phyloP scores from a whole-genome alignment of 2,888 invertebrate genomes.

The Tineola bisselliella region DNA sequence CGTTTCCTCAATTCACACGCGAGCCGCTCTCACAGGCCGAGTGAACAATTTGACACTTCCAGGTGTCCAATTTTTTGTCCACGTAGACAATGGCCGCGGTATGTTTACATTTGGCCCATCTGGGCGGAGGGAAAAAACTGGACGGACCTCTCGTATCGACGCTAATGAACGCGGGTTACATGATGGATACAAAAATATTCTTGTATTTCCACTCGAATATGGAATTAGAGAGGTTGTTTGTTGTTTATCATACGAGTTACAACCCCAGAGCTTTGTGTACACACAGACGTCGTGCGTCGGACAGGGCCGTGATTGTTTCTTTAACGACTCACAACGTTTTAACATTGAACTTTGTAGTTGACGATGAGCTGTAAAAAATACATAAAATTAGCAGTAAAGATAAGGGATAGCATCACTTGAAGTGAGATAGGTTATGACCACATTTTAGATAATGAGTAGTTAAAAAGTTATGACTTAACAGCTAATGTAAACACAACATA shows the following conservation, averaged over 20 bases:
- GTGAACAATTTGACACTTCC: conserved; percentile 68
- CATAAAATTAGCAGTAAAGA: conserved; percentile 62
- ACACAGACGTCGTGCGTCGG: conserved; percentile 39
- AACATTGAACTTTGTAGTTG: conserved; percentile 58
- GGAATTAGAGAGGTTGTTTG: conserved; percentile 38
- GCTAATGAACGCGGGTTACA: conserved; percentile 49
- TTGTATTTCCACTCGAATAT: conserved; percentile 27
- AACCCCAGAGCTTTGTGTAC: conserved; percentile 26
- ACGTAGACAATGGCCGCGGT: conserved; percentile 44
- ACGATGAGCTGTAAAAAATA: conserved; percentile 38
- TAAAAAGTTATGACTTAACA: not conserved
- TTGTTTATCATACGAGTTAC: conserved; percentile 47
- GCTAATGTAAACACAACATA: not conserved
- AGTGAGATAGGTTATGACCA: conserved; percentile 45
- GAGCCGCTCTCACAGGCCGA: conserved; percentile 44
- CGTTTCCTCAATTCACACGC: conserved; percentile 39
- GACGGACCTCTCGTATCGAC: conserved; percentile 59
- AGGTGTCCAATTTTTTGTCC: conserved; percentile 62
- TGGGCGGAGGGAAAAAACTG: conserved; percentile 56
- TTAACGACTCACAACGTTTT: conserved; percentile 24
- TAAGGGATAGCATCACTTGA: conserved; percentile 26
- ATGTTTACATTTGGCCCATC: conserved; percentile 59
- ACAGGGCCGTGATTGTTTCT: conserved; percentile 43
- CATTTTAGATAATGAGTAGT: not conserved
- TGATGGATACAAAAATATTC: conserved; percentile 18